Conservation (phyloP, 35 echinoderm and acorn worm species). For the Lytechinus variegatus region DNA sequence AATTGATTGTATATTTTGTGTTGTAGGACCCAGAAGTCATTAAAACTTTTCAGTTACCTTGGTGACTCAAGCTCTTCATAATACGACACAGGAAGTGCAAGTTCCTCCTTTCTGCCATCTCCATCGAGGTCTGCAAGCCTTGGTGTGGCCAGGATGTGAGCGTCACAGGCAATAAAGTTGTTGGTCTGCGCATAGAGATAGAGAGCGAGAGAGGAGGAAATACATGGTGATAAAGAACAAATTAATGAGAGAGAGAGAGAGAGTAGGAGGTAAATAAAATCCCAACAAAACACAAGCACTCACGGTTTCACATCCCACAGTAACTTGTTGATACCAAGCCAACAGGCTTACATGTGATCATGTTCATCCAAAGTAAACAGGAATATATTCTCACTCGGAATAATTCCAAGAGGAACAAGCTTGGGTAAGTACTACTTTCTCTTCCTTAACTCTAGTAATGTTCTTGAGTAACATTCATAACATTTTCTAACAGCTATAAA, state of each 20-base stretch:
- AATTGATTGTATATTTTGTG: no score
- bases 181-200: slow-evolving; percentile 35
- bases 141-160: slow-evolving; percentile 81
- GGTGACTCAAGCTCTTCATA: slow-evolving; percentile 63
- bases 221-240: neutral
- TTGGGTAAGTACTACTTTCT: slow-evolving; percentile 8
- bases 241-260: neutral
- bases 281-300: slow-evolving; percentile 8
- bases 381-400: slow-evolving; percentile 40
- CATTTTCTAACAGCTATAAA: neutral
- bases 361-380: slow-evolving; percentile 32
- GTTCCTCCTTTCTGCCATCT: slow-evolving; percentile 76
- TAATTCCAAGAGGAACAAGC: slow-evolving; percentile 12
- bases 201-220: slow-evolving; percentile 1
- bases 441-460: neutral
- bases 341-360: slow-evolving; percentile 9
- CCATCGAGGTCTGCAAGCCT: slow-evolving; percentile 71
- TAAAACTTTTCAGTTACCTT: slow-evolving; percentile 20
- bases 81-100: slow-evolving; percentile 71
- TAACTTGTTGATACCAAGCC: slow-evolving; percentile 37
- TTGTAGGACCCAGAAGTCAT: neutral
- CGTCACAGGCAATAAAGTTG: slow-evolving; percentile 43
- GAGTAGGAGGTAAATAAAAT: neutral
- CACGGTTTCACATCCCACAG: neutral
- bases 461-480: neutral